Conservation (phyloP, 2,797 vertebrate genomes). For the Micropoecilia bifurca region DNA sequence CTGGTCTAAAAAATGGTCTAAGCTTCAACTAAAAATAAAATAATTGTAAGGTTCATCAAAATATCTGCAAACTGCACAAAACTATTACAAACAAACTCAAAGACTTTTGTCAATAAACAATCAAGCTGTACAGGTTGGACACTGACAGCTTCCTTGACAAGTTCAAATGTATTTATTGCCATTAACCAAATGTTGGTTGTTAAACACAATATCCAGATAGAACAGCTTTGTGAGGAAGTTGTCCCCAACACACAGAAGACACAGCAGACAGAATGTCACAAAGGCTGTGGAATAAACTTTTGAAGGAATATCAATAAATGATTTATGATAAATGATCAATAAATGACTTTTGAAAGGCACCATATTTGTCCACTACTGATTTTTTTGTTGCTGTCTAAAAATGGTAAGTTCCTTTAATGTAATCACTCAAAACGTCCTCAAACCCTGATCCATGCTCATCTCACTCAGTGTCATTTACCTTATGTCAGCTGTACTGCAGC, state of each 20-base stretch:
- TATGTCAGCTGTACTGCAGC: conserved; percentile 60
- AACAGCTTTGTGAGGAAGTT: not conserved
- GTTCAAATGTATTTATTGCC: not conserved
- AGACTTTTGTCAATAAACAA: not conserved
- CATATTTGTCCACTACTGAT: conserved; percentile 14
- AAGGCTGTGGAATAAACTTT: not conserved
- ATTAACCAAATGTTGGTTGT: not conserved
- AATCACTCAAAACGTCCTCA: conserved; percentile 37
- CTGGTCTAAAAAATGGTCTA: not conserved
- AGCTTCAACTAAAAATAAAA: not conserved
- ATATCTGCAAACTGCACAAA: not conserved
- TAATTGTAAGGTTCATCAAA: not conserved
- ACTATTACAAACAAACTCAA: not conserved
- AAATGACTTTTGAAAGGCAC: not conserved
- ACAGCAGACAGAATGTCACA: not conserved
- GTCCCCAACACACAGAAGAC: not conserved
- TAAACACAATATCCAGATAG: not conserved
- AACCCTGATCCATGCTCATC: conserved; percentile 46
- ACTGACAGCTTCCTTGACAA: not conserved
- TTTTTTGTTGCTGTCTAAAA: not conserved
- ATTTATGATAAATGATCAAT: not conserved
- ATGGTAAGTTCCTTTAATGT: conserved; percentile 41
- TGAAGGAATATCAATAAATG: not conserved
- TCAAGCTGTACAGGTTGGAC: not conserved
- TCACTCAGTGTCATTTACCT: conserved; percentile 42